Evolutionary conservation across 2,888 invertebrate genomes (phyloP).

Genomic region (Ctenicera cuprea): DNA sequence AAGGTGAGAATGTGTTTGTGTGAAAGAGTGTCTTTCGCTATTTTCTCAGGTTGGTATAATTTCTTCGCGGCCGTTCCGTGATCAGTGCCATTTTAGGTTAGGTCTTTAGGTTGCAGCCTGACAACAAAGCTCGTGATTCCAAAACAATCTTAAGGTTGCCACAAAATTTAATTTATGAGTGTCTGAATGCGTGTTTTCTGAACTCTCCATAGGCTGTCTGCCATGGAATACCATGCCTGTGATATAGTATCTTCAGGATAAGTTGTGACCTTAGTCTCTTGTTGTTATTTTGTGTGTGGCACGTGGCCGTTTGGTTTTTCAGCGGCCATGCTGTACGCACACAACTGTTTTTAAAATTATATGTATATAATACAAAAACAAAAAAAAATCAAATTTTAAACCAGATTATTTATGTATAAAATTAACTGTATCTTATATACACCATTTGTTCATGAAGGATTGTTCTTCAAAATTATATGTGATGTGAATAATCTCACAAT

Average conservation of each 20-base stretch:
- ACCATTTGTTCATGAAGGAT: constrained; percentile 63
- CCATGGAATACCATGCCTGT: constrained; percentile 77
- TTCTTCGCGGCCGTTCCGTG: constrained; percentile 65
- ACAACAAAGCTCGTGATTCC: constrained; percentile 64
- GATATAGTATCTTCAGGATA: constrained; percentile 83
- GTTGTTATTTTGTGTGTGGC: constrained; percentile 72
- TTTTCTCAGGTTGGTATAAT: constrained; percentile 70
- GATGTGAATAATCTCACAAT: constrained; percentile 72
- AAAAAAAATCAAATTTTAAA: constrained; percentile 70
- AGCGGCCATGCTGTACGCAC: constrained; percentile 60
- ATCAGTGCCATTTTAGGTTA: constrained; percentile 70
- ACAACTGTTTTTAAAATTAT: constrained; percentile 73
- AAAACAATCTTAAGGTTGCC: constrained; percentile 61
- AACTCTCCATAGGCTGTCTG: constrained; percentile 58
- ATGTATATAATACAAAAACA: constrained; percentile 71
- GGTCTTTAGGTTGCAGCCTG: constrained; percentile 69
- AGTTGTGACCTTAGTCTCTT: constrained; percentile 81
- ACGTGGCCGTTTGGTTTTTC: constrained; percentile 60
- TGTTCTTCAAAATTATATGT: constrained; percentile 72
- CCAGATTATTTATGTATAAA: constrained; percentile 72
- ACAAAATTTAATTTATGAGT: constrained; percentile 64
- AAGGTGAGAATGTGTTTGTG: constrained; percentile 42
- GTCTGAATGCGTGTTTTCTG: constrained; percentile 57
- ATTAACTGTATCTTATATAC: constrained; percentile 71
- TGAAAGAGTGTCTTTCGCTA: constrained; percentile 54